These are phyloP conservation scores for Orthosia gothica DNA, from an alignment of 2,888 invertebrate genomes.

Conservation along the genomic window DNA sequence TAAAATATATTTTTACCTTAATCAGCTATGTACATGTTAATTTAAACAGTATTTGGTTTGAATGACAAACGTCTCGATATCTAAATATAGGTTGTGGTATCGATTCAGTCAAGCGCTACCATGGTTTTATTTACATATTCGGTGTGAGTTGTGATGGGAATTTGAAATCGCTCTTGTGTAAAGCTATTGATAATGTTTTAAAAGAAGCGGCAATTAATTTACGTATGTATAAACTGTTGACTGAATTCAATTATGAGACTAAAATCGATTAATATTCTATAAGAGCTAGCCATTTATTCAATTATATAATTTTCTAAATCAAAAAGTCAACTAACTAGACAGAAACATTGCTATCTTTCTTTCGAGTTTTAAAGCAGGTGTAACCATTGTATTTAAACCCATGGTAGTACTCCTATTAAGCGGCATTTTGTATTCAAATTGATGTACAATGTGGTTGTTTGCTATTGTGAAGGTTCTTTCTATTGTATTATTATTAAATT, in stretches of 20 bases:
- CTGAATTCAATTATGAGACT: neutral
- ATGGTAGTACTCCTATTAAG: conserved; percentile 45
- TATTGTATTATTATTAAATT: conserved; percentile 58
- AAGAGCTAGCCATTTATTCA: neutral
- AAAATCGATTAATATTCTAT: neutral
- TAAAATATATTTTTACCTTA: conserved; percentile 68
- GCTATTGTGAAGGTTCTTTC: conserved; percentile 62
- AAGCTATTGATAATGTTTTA: neutral
- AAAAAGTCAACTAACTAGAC: neutral
- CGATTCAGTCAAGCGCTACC: conserved; percentile 50
- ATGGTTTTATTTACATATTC: conserved; percentile 18
- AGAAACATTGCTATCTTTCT: neutral
- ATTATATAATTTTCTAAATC: neutral
- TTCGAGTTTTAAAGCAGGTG: conserved; percentile 11
- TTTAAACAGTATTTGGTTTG: conserved; percentile 44
- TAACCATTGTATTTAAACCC: conserved; percentile 10
- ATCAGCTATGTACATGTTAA: conserved; percentile 57
- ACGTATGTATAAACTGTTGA: neutral
- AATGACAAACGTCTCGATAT: conserved; percentile 42
- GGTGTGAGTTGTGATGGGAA: conserved; percentile 13
- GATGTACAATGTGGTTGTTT: conserved; percentile 62
- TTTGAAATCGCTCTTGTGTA: neutral
- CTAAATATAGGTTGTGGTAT: conserved; percentile 60
- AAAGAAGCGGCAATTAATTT: neutral
- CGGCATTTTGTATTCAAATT: conserved; percentile 67